A percentile compares a stretch with the other conserved stretches of the same genome.
Conservation (phyloP, 2,797 vertebrate genomes). For the Anolis apletophallus region DNA sequence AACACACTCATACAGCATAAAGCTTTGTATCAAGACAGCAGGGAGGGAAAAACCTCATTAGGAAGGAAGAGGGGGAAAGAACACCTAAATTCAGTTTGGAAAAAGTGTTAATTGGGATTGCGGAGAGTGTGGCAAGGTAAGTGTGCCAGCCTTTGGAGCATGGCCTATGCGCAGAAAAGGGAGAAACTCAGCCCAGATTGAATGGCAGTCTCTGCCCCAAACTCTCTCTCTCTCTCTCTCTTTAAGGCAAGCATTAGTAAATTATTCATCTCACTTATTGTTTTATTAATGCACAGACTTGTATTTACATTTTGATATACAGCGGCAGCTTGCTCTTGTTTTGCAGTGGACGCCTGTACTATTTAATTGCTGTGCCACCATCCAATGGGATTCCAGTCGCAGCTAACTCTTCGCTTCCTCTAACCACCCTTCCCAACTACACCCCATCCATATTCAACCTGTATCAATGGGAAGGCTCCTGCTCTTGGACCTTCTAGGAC, state of each 20-base stretch:
- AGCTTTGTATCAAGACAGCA: slow-evolving; percentile 86
- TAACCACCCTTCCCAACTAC: too few relatives aligned
- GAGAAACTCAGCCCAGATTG: slow-evolving; percentile 61
- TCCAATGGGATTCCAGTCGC: slow-evolving; percentile 45
- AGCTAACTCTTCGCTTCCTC: slow-evolving; percentile 15
- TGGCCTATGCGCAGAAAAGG: slow-evolving; percentile 57
- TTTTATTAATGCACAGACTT: slow-evolving; percentile 76
- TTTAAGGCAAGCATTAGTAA: slow-evolving; percentile 53
- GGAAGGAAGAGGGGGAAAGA: slow-evolving; percentile 59
- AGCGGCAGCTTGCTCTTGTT: slow-evolving; percentile 59
- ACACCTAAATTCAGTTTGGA: slow-evolving; percentile 81
- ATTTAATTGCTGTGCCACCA: slow-evolving; percentile 55
- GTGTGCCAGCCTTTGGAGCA: slow-evolving; percentile 61
- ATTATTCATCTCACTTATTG: slow-evolving; percentile 77
- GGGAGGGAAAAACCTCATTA: slow-evolving; percentile 86
- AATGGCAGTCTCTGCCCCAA: slow-evolving; percentile 63
- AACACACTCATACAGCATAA: slow-evolving; percentile 84
- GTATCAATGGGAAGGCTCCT: too few relatives aligned
- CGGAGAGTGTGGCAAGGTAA: slow-evolving; percentile 67
- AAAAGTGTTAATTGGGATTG: slow-evolving; percentile 85
- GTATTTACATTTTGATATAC: slow-evolving; percentile 63
- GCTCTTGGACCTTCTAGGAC: too few relatives aligned
- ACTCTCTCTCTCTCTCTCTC: slow-evolving; percentile 9
- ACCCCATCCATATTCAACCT: neutral
- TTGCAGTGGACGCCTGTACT: slow-evolving; percentile 47